Evolutionary conservation across 2,888 invertebrate species (phyloP).

Genomic region (Coenonympha arcania): DNA sequence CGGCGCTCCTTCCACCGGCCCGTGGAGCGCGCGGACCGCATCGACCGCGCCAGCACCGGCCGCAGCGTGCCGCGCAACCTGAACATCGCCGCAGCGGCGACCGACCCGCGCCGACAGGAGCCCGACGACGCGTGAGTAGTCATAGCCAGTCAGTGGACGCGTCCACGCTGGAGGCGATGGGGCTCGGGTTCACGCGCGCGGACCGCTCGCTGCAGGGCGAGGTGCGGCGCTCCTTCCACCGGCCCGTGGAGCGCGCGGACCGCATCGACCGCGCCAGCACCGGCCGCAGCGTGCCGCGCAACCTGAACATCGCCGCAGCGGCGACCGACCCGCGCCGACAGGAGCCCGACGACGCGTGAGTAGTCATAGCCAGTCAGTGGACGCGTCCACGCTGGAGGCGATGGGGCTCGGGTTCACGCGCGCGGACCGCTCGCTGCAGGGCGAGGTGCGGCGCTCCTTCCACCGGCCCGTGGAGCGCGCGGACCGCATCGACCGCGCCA

Average conservation of each 20-base stretch:
- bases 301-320: slow-evolving; percentile 64
- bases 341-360: slow-evolving; percentile 9
- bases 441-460: too few relatives aligned
- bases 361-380: not conserved
- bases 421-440: too few relatives aligned
- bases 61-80: too few relatives aligned
- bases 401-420: not conserved
- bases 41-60: too few relatives aligned
- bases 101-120: slow-evolving; percentile 5
- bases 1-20: too few relatives aligned
- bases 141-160: not conserved
- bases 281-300: slow-evolving; percentile 69
- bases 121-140: slow-evolving; percentile 7
- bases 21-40: too few relatives aligned
- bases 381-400: not conserved
- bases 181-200: too few relatives aligned
- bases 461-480: too few relatives aligned
- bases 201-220: slow-evolving; percentile 47
- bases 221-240: slow-evolving; percentile 68
- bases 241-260: slow-evolving; percentile 24
- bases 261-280: slow-evolving; percentile 47
- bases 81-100: slow-evolving; percentile 39
- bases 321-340: slow-evolving; percentile 15
- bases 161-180: too few relatives aligned
- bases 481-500: too few relatives aligned